Evolutionary conservation across 2,113 vertebrate species (phyloP), one percentile per base, ranked within the genome.

Genomic region (Nycticryphes semicollaris): DNA sequence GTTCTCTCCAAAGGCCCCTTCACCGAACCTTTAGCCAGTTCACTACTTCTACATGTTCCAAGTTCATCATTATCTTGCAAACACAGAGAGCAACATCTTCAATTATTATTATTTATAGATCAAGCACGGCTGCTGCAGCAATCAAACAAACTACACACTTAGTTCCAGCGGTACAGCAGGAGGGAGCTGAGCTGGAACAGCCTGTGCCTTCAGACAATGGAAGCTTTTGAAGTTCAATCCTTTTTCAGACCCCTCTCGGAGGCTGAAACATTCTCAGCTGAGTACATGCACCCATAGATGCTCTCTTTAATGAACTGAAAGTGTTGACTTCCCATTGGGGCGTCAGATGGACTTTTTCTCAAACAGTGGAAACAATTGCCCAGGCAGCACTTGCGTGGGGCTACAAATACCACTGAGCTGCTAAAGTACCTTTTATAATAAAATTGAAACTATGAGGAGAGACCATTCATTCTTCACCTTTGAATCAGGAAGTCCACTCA

Each of bases 271-370:
- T 28, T 60, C 83, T 84, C 76, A 87, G 64, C 73, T 76, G 77
- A 81, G 80, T 5, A 24, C 28, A 35, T 3, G 19, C 73, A 48
- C 79, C 74, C 56, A 50, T 1, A 76, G 66, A 84, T 8, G n/a
- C 51, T 94, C 3, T 0, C 90, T 78, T 89, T 93, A 92, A 93
- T 63, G 95, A 97, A 96, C 92, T 95, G 96, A 97, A 96, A 97
- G 95, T 57, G 68, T 43, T 14, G 31, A 67, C 94, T 96, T 97
- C 96, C 92, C 92, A 94, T 33, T 33, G 86, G 77, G 92, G 84
- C 77, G 78, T 95, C 95, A 96, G 84, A 87, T 93, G 96, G 96
- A 91, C 92, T 96, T 96, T 95, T 97, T 95, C 86, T 96, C 86
- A 75, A 84, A 79, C 72, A 79, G 66, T 92, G 94, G 94, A 97